Evolutionary conservation across 2,113 vertebrate species (phyloP).

Genomic region (Agapornis roseicollis): DNA sequence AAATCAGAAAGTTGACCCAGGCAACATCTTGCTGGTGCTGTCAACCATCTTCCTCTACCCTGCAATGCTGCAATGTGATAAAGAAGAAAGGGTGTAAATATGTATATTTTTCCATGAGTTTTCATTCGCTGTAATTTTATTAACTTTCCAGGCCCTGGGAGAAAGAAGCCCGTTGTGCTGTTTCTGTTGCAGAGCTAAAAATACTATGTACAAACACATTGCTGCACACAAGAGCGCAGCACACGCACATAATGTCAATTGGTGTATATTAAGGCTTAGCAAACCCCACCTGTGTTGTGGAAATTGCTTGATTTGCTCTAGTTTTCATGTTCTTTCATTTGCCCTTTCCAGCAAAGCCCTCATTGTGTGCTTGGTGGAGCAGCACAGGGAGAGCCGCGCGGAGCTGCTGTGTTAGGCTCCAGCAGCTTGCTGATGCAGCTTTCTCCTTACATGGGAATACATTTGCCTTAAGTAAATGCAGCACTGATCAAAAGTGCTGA

Average conservation of each 20-base stretch:
- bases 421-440: background rate
- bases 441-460: rapidly evolving
- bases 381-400: background rate
- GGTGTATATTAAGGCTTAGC: background rate
- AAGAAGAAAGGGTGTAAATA: background rate
- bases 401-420: rapidly evolving
- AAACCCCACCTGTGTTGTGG: background rate
- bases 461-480: rapidly evolving
- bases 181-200: rapidly evolving
- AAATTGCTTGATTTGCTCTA: background rate
- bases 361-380: background rate
- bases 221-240: rapidly evolving
- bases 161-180: background rate
- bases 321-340: background rate
- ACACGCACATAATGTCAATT: rapidly evolving
- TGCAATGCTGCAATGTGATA: background rate
- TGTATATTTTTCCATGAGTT: background rate
- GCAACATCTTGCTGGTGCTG: rapidly evolving
- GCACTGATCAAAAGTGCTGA: background rate
- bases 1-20: background rate
- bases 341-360: background rate
- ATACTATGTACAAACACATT: rapidly evolving
- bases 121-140: background rate
- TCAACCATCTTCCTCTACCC: rapidly evolving
- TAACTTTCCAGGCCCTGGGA: background rate